Evolutionary conservation across 2,113 vertebrate genomes (phyloP), one percentile per base, ranked within the genome.

Genomic region (Rhea americana): DNA sequence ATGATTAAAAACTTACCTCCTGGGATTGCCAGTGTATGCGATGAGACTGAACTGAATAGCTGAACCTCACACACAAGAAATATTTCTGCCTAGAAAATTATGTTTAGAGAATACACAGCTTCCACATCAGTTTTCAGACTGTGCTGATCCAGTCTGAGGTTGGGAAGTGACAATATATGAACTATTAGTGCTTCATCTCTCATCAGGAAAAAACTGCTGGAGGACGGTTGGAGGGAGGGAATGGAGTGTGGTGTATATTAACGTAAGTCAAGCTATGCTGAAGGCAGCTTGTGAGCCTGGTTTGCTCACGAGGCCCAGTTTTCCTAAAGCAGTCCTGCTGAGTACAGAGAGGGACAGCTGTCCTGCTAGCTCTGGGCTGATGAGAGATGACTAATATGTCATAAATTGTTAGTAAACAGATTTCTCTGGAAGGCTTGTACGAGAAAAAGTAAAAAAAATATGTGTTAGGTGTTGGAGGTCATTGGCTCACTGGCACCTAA

Each of bases 1-100:
- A 93, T 88, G 67, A 95, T 92, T 87, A 85, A 90, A 94, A 87
- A 62, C 75, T 65, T 77, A 59, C 43, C 63, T 92, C 35, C 48
- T 87, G 73, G 55, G 82, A 82, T 71, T 93, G 68, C 35, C 53
- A 67, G 20, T 28, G 24, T 45, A 9, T 79, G 20, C 53, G 71
- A 75, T 93, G 53, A 94, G 32, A 77, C 28, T 72, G 59, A 91
- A 75, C 32, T 66, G 55, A 89, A 41, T 80, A 59, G 86, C 28
- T 74, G 21, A 47, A 35, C 68, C 65, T 92, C 50, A 45, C 61
- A 85, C 55, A n/a, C 72, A 78, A 78, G 53, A 85, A 93, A 75
- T 72, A 53, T 43, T 86, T 90, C 58, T 67, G 2, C 47, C 73
- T 72, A 18, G 63, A 86, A 41, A 89, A 80, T 32, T 84, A 37